Evolutionary conservation across 2,113 vertebrate genomes (phyloP), one percentile per base, ranked within the genome.

Genomic region (Marmota monax): DNA sequence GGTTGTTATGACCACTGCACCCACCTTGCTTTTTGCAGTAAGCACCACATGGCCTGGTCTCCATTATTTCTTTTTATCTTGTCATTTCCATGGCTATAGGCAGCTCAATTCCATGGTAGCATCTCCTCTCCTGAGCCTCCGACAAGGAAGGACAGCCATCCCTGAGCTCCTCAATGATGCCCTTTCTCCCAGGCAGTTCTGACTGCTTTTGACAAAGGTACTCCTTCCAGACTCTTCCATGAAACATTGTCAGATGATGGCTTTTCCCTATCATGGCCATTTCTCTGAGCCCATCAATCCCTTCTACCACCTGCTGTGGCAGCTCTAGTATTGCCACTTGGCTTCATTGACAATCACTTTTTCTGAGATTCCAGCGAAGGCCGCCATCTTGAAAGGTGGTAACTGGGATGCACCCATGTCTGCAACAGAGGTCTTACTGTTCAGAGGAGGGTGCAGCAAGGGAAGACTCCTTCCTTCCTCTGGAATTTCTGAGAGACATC

Each of bases 381-480:
- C 10, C 11, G 56, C 32, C 22, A 12, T 42, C 13, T 12, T 0
- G 10, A 25, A 48, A 78, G 72, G 79, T 9, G 34, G 34, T 13
- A 3, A 6, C 37, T 7, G 39, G 63, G 6, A 7, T 23, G 16
- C 3, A 2, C 25, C 7, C 14, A 1, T 0, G 18, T 34, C 58
- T 23, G 37, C 34, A 23, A 6, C 5, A n/a, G 45, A 37, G 1
- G 2, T 32, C 23, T 79, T 7, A 0, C 4, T 17, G 12, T 18
- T n/a, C 16, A 2, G 25, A 53, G 45, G 37, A 11, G 13, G 27
- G 32, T 7, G 5, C 32, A n/a, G 17, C 5, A 2, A 20, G 37
- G 56, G 51, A 25, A 12, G 2, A 12, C 18, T 20, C 42, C 17
- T 34, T 6, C 39, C 61, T 58, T 34, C 37, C 37, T 29, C 13